Conservation (phyloP, 2,797 vertebrate species). For the Parotocinclus haroldoi region DNA sequence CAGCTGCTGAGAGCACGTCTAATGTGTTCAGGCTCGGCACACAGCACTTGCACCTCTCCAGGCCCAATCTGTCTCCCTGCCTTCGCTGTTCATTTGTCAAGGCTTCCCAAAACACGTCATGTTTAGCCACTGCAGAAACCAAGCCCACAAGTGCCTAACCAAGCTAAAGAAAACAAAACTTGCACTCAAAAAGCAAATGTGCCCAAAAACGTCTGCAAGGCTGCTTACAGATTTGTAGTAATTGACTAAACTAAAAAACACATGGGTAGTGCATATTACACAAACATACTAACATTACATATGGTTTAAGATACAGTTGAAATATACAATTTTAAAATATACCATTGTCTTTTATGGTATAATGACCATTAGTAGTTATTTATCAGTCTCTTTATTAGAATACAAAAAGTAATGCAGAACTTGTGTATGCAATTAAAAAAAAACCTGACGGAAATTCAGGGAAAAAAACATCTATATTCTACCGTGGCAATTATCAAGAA, state of each 20-base stretch:
- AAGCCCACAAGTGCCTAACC: not conserved
- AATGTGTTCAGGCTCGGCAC: slow-evolving; percentile 31
- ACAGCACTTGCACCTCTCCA: slow-evolving; percentile 19
- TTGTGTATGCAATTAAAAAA: too few relatives aligned
- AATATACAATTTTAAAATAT: too few relatives aligned
- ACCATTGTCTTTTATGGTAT: not conserved
- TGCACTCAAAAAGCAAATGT: not conserved
- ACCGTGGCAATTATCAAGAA: too few relatives aligned
- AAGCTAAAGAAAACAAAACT: slow-evolving; percentile 9
- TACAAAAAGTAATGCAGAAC: too few relatives aligned
- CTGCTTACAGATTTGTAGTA: not conserved
- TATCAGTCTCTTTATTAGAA: too few relatives aligned
- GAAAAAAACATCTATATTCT: too few relatives aligned
- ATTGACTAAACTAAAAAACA: not conserved
- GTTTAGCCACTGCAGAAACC: slow-evolving; percentile 15
- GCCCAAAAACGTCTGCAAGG: not conserved
- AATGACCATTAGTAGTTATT: too few relatives aligned
- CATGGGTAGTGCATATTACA: not conserved
- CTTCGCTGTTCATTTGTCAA: slow-evolving; percentile 30
- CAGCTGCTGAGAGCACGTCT: slow-evolving; percentile 37
- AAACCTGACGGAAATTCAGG: too few relatives aligned
- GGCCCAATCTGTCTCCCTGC: slow-evolving; percentile 17
- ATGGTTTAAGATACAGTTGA: too few relatives aligned
- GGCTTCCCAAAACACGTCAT: not conserved
- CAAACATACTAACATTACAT: not conserved